phyloP scores from a whole-genome alignment of 2,113 vertebrate species.

The Cairina moschata region DNA sequence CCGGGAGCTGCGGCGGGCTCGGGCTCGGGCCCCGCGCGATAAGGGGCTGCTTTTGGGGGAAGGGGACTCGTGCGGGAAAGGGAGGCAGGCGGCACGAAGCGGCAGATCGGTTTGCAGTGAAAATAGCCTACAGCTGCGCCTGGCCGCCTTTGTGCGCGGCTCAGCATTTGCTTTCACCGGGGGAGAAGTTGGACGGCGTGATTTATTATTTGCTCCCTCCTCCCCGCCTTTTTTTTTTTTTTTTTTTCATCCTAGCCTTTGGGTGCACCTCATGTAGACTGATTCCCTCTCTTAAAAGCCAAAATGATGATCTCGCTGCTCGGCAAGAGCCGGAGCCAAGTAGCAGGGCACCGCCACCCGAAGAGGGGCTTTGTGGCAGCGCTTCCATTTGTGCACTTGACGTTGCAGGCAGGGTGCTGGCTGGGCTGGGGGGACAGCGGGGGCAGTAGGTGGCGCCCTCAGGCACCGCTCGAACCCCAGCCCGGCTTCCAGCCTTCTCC shows the following conservation, averaged over 20 bases:
- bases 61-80: background rate
- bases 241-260: background rate
- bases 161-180: constrained; percentile 59
- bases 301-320: background rate
- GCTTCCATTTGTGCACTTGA: constrained; percentile 76
- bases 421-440: constrained; percentile 8
- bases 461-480: constrained; percentile 55
- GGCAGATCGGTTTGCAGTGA: constrained; percentile 52
- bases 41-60: constrained; percentile 50
- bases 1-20: background rate
- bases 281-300: background rate
- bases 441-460: constrained; percentile 71
- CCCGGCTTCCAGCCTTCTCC: constrained; percentile 51
- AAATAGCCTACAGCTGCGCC: constrained; percentile 64
- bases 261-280: background rate
- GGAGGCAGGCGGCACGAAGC: constrained; percentile 40
- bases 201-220: background rate
- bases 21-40: background rate
- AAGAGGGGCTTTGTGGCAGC: constrained; percentile 53
- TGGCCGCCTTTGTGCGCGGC: constrained; percentile 51
- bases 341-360: background rate
- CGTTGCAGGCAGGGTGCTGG: constrained; percentile 24
- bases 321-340: background rate
- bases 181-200: constrained; percentile 39
- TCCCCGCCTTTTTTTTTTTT: accelerated